Percentiles rank a stretch among this genome's conserved stretches.
Conservation (phyloP, 2,888 invertebrate genomes). For the Artemia sinica region DNA sequence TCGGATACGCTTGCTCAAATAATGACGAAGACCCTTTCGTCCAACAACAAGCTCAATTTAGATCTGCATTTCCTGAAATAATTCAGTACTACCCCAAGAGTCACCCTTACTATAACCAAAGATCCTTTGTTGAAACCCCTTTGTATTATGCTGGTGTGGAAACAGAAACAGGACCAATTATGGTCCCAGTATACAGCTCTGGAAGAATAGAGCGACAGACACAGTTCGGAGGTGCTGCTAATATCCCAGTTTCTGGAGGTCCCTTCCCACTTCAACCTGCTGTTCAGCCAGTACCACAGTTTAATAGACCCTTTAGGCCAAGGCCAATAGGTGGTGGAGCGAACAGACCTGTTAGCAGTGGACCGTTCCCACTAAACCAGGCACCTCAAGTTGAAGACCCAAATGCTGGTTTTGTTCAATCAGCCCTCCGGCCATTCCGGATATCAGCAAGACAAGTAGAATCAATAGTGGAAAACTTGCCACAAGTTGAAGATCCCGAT, state of each 20-base stretch:
- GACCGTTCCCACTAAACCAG: background rate
- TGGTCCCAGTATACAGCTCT: no score
- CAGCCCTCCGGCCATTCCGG: background rate
- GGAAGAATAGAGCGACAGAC: background rate
- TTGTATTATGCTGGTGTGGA: no score
- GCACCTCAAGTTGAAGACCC: background rate
- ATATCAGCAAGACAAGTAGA: background rate
- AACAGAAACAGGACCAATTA: no score
- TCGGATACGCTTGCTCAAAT: no score
- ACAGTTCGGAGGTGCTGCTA: slow-evolving; percentile 5
- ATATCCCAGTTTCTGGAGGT: background rate
- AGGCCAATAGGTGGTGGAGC: background rate
- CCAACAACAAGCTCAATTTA: no score
- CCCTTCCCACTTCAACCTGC: background rate
- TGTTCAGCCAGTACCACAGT: background rate
- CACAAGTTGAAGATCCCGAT: slow-evolving; percentile 5
- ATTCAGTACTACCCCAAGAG: no score
- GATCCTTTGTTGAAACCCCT: no score
- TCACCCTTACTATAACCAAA: no score
- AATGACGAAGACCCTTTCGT: no score
- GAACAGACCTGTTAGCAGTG: background rate
- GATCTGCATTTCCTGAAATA: no score
- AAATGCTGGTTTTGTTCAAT: background rate
- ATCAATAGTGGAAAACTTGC: background rate
- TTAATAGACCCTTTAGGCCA: background rate